Conservation (phyloP, 2,888 invertebrate genomes). For the Polydesmus complanatus region DNA sequence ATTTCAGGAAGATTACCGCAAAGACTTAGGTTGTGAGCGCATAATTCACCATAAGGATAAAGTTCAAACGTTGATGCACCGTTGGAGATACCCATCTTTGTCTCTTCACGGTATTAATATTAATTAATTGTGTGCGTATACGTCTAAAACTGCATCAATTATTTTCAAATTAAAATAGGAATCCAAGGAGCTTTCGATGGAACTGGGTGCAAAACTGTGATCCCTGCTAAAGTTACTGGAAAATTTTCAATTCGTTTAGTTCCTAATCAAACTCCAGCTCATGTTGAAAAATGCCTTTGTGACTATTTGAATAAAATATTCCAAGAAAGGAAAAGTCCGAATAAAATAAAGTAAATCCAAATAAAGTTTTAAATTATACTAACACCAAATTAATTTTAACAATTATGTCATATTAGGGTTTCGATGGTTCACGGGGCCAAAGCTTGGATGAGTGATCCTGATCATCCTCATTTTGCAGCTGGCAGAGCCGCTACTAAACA, state of each 20-base stretch:
- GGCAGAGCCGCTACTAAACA: constrained; percentile 43
- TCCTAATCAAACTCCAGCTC: constrained; percentile 77
- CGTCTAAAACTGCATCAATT: constrained; percentile 12
- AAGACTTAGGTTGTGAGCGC: constrained; percentile 51
- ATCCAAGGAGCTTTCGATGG: constrained; percentile 90
- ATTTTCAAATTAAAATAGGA: constrained; percentile 31
- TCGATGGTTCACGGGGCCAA: constrained; percentile 59
- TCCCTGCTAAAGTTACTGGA: constrained; percentile 80
- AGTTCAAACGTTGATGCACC: constrained; percentile 71
- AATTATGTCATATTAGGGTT: constrained; percentile 23
- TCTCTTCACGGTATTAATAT: constrained; percentile 59
- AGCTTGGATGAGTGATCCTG: constrained; percentile 85
- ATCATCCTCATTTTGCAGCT: constrained; percentile 82
- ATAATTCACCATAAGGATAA: constrained; percentile 66
- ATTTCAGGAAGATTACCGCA: constrained; percentile 48
- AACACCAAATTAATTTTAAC: neutral
- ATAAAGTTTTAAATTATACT: neutral
- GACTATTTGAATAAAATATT: constrained; percentile 62
- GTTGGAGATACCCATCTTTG: constrained; percentile 87
- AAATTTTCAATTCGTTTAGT: constrained; percentile 96
- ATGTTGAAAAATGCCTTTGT: constrained; percentile 64
- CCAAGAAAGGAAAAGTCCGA: constrained; percentile 66
- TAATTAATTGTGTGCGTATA: neutral
- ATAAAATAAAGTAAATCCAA: constrained; percentile 53
- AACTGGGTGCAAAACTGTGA: constrained; percentile 88